phyloP scores from a whole-genome alignment of 2,113 vertebrate species.

The Cyanoramphus novaezelandiae region DNA sequence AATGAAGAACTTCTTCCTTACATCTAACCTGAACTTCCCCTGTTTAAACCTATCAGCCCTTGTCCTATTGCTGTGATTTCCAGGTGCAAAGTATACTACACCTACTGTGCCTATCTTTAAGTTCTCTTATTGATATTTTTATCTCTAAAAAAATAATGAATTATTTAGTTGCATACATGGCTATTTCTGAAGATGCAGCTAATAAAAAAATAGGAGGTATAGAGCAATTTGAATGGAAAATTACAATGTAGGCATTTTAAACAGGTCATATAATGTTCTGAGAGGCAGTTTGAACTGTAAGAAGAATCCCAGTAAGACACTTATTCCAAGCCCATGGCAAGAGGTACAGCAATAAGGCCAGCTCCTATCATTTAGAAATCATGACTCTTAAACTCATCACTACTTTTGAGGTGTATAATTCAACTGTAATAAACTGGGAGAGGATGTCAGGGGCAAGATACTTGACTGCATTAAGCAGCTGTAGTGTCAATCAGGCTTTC shows the following conservation, averaged over 20 bases:
- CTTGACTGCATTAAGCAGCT: background rate
- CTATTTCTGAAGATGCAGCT: background rate
- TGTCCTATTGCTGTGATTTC: background rate
- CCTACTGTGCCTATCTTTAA: background rate
- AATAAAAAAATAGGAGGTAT: background rate
- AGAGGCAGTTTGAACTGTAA: background rate
- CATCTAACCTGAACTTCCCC: background rate
- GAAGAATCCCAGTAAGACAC: background rate
- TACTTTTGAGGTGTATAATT: background rate
- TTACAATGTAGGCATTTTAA: background rate
- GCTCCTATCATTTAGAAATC: background rate
- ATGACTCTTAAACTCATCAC: background rate
- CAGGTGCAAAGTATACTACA: background rate
- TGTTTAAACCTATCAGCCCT: background rate
- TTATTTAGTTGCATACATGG: background rate
- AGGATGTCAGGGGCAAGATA: background rate
- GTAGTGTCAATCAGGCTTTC: background rate
- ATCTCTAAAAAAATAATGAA: background rate
- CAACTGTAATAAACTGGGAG: background rate
- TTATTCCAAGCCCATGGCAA: background rate
- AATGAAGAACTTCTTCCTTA: background rate
- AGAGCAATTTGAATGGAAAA: background rate
- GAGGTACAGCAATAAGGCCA: background rate
- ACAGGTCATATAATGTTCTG: background rate
- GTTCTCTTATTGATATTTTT: background rate